Percentiles rank a stretch among this genome's conserved stretches.
phyloP scores from a whole-genome alignment of 2,113 vertebrate species.

The Ammodytes dubius region DNA sequence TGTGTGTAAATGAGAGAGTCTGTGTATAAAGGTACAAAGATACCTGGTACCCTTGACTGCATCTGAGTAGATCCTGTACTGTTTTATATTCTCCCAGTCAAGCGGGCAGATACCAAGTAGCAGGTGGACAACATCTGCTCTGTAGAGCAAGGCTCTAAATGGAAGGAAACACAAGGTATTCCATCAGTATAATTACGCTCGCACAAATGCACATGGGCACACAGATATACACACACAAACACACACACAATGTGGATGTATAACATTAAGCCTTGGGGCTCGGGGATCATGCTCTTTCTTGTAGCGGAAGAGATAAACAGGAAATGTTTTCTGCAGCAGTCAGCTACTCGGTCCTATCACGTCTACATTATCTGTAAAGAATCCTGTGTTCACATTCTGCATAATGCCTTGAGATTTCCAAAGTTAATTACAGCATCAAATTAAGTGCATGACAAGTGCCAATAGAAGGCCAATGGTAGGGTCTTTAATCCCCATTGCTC shows the following conservation, averaged over 20 bases:
- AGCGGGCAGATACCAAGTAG: slow-evolving; percentile 45
- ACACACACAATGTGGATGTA: slow-evolving; percentile 30
- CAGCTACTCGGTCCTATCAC: slow-evolving; percentile 53
- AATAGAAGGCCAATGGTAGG: slow-evolving; percentile 66
- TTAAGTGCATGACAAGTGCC: slow-evolving; percentile 78
- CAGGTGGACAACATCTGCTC: slow-evolving; percentile 69
- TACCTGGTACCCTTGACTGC: slow-evolving; percentile 48
- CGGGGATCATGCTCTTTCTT: slow-evolving; percentile 52
- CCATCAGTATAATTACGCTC: slow-evolving; percentile 62
- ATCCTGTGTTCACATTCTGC: slow-evolving; percentile 49
- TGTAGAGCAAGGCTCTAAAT: slow-evolving; percentile 52
- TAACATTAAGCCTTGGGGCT: slow-evolving; percentile 48
- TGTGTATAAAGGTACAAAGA: slow-evolving; percentile 27
- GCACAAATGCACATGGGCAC: slow-evolving; percentile 43
- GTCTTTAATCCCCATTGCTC: slow-evolving; percentile 77
- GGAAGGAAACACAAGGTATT: slow-evolving; percentile 58
- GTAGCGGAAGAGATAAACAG: slow-evolving; percentile 64
- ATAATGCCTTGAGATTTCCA: slow-evolving; percentile 73
- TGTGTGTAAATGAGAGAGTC: not conserved
- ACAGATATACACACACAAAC: slow-evolving; percentile 12
- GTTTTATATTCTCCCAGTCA: slow-evolving; percentile 54
- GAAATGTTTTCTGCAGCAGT: slow-evolving; percentile 50
- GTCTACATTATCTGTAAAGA: slow-evolving; percentile 67
- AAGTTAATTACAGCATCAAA: slow-evolving; percentile 83
- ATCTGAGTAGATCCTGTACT: slow-evolving; percentile 32